Percentiles rank a stretch among this genome's conserved stretches.
phyloP scores from a whole-genome alignment of 2,888 invertebrate genomes.

The Argynnis bischoffii region DNA sequence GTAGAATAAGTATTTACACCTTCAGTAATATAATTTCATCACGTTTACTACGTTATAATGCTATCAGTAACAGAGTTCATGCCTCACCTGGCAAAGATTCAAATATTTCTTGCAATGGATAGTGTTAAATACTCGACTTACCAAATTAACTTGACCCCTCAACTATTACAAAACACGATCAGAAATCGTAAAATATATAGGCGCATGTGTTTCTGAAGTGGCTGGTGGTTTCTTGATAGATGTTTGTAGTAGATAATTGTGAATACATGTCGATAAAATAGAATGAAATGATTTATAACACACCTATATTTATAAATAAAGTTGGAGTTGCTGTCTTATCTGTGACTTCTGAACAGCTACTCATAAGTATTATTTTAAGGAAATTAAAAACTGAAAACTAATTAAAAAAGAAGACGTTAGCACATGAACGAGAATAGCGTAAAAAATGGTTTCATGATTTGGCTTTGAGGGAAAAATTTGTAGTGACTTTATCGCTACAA shows the following conservation, averaged over 20 bases:
- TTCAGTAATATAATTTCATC: not conserved
- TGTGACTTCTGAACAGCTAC: too few relatives aligned
- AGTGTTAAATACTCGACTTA: slow-evolving; percentile 8
- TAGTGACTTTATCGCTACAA: too few relatives aligned
- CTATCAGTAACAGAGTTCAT: slow-evolving; percentile 23
- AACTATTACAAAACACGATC: slow-evolving; percentile 15
- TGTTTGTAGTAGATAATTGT: slow-evolving; percentile 1
- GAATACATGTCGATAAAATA: not conserved
- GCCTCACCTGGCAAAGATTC: slow-evolving; percentile 32
- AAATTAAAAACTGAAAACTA: too few relatives aligned
- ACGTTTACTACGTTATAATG: not conserved
- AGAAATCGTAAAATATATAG: not conserved
- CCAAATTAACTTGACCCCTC: slow-evolving; percentile 18
- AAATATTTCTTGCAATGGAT: slow-evolving; percentile 26
- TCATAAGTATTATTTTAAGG: too few relatives aligned
- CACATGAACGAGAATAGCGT: too few relatives aligned
- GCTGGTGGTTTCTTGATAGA: not conserved
- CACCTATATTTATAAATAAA: too few relatives aligned
- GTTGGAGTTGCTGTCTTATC: too few relatives aligned
- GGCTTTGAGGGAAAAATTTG: too few relatives aligned
- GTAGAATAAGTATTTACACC: not conserved
- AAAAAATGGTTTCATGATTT: too few relatives aligned
- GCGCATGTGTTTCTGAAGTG: not conserved
- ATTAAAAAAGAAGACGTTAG: too few relatives aligned
- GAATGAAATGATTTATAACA: not conserved